Evolutionary conservation across 2,797 vertebrate genomes (phyloP).

Genomic region (Intellagama lesueurii): DNA sequence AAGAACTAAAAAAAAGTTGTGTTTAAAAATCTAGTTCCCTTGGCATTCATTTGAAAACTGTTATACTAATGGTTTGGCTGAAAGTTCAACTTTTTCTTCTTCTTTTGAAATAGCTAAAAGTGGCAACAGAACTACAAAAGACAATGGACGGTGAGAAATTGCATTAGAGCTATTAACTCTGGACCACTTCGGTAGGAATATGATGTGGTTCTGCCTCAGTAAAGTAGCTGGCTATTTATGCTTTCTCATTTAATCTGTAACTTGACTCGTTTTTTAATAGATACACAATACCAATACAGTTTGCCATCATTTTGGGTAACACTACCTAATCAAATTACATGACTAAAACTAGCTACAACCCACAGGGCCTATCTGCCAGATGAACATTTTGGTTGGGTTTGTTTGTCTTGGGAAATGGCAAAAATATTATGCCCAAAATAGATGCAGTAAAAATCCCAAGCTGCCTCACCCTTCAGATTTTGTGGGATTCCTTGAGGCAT

Average conservation of each 20-base stretch:
- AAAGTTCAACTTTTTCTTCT: neutral
- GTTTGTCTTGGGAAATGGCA: neutral
- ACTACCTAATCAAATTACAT: neutral
- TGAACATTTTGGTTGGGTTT: neutral
- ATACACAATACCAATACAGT: neutral
- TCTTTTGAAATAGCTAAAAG: neutral
- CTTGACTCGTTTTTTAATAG: neutral
- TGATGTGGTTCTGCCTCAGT: neutral
- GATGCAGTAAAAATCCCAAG: slow-evolving; percentile 27
- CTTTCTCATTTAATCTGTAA: neutral
- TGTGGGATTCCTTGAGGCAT: neutral
- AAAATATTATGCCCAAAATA: neutral
- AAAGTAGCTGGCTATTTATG: neutral
- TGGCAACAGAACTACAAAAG: neutral
- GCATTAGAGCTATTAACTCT: too few relatives aligned
- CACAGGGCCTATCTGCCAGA: neutral
- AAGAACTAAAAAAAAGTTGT: neutral
- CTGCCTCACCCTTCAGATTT: neutral
- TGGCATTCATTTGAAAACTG: neutral
- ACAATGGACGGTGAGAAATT: too few relatives aligned
- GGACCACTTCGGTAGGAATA: too few relatives aligned
- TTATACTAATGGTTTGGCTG: slow-evolving; percentile 4
- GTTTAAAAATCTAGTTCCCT: neutral
- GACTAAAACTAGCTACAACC: neutral
- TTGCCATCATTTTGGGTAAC: neutral